Conservation (phyloP, 1,140 invertebrate species). For the Panagrolaimus sp. region DNA sequence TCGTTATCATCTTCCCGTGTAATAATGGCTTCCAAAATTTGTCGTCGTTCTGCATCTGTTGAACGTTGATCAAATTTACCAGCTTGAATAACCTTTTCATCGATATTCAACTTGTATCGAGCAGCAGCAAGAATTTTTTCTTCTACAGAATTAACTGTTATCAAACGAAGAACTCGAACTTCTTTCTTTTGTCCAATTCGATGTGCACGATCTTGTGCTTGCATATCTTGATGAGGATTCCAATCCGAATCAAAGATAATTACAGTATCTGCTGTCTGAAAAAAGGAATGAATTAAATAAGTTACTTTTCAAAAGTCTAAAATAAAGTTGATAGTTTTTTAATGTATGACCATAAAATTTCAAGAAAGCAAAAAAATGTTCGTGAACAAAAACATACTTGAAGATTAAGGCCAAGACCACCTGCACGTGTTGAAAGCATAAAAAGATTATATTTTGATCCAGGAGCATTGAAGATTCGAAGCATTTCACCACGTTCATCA, state of each 20-base stretch:
- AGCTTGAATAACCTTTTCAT: slow-evolving; percentile 93
- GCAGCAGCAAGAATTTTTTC: slow-evolving; percentile 89
- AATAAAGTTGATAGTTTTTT: no score
- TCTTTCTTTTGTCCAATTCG: slow-evolving; percentile 79
- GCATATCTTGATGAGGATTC: slow-evolving; percentile 88
- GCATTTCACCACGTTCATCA: slow-evolving; percentile 86
- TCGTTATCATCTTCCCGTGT: slow-evolving; percentile 64
- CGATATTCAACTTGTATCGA: slow-evolving; percentile 84
- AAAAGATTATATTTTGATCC: slow-evolving; percentile 90
- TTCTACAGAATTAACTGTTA: slow-evolving; percentile 97
- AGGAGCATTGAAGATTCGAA: slow-evolving; percentile 83
- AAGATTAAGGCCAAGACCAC: slow-evolving; percentile 91
- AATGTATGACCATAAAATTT: no score
- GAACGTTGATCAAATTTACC: slow-evolving; percentile 99
- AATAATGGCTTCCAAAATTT: slow-evolving; percentile 86
- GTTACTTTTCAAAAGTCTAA: no score
- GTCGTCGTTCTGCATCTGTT: slow-evolving; percentile 84
- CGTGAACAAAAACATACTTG: slow-evolving; percentile 63
- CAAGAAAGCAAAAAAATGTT: no score
- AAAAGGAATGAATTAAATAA: no score
- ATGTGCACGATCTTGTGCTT: slow-evolving; percentile 97
- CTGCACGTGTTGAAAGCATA: slow-evolving; percentile 87
- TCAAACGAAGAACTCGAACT: slow-evolving; percentile 91
- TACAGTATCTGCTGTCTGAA: slow-evolving; percentile 82
- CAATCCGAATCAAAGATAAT: slow-evolving; percentile 98